phyloP scores from a whole-genome alignment of 2,113 vertebrate species.

The Hemiprocne comata region DNA sequence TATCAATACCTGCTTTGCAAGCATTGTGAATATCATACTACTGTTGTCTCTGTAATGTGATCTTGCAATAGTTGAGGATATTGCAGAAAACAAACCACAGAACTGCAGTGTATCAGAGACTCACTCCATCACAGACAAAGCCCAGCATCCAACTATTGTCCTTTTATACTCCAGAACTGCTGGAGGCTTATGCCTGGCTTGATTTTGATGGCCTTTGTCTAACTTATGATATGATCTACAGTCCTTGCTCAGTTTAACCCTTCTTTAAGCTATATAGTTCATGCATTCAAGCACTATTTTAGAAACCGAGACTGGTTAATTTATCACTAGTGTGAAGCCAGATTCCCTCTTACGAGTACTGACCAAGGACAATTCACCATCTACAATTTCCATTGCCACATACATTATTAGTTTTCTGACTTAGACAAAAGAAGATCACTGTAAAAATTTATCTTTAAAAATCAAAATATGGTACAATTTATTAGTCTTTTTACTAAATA shows the following conservation, averaged over 20 bases:
- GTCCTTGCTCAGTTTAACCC: constrained; percentile 6
- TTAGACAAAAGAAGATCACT: not conserved
- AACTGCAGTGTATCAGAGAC: not conserved
- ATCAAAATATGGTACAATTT: not conserved
- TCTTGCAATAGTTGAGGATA: constrained; percentile 38
- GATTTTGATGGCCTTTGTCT: constrained; percentile 35
- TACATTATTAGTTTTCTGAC: not conserved
- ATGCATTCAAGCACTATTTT: constrained; percentile 1
- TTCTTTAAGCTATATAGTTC: not conserved
- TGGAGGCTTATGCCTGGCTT: constrained; percentile 4
- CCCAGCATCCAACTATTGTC: not conserved
- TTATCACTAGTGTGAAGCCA: not conserved
- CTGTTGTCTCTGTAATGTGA: constrained; percentile 34
- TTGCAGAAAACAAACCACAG: constrained; percentile 43
- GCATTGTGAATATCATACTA: constrained; percentile 29
- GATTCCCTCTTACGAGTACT: not conserved
- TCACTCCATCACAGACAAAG: not conserved
- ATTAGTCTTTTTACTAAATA: not conserved
- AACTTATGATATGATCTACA: not conserved
- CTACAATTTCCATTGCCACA: not conserved
- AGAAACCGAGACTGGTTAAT: not conserved
- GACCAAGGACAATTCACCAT: constrained; percentile 11
- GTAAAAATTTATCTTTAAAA: not conserved
- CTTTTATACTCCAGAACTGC: not conserved
- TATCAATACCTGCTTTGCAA: constrained; percentile 67